Evolutionary conservation across 2,888 invertebrate genomes (phyloP), one percentile per base, ranked within the genome.

Genomic region (Apodemia duryi): DNA sequence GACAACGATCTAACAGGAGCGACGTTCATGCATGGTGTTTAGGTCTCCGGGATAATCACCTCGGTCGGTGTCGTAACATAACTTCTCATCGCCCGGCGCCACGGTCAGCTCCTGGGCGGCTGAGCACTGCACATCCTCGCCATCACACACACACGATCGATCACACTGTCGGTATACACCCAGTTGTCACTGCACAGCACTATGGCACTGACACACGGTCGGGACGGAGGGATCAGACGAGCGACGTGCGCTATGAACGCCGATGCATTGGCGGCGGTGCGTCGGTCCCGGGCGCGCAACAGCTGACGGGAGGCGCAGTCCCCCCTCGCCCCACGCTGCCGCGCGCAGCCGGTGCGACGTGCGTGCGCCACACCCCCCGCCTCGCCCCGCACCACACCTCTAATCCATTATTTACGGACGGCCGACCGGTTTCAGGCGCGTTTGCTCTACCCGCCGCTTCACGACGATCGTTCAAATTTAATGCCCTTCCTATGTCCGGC

Each of bases 401-500:
- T 88, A 91, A 89, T 90, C 89, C 89, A 90, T 90, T 92, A 89
- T 90, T 91, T 88, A 89, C 88, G 88, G 88, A 86, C 88, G 84
- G 85, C 83, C 88, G 86, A 91, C 92, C 88, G 89, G 91, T 90
- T 91, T 86, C 87, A 85, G 88, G 86, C 89, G 86, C 85, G 89
- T 85, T 86, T 83, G 86, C 80, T 85, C 84, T 83, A 82, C 82
- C 83, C 79, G 82, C 80, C 82, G 84, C 82, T 81, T 79, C 83
- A 83, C 85, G 83, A 83, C 85, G 85, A 87, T 85, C 88, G 86
- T 87, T 88, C 88, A 87, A 89, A 89, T 85, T 86, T 88, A 88
- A 89, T 89, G 88, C 87, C 89, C 89, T 91, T 91, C 89, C 89
- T 90, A 90, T 91, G 90, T 91, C 90, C 90, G 91, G 89, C 80